A percentile compares a stretch with the other conserved stretches of the same genome.
Evolutionary conservation across 2,888 invertebrate genomes (phyloP).

Genomic region (Aspidiotus rigidus): DNA sequence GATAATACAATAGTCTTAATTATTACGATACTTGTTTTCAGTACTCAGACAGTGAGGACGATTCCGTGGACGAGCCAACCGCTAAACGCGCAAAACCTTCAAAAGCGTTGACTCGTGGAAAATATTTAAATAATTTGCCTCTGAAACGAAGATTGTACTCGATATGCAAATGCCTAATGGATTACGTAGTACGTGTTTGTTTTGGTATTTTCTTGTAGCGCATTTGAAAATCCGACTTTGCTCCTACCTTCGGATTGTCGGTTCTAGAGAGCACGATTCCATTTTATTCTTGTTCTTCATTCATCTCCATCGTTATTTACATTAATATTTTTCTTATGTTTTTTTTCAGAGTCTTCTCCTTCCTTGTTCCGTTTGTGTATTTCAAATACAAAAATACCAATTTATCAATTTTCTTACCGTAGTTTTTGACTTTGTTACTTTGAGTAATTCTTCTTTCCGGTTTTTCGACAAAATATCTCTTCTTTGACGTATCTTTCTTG

Average conservation of each 20-base stretch:
- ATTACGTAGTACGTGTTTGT: constrained; percentile 50
- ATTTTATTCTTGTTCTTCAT: not conserved
- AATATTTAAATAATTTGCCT: constrained; percentile 51
- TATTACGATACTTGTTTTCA: constrained; percentile 37
- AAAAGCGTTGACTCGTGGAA: constrained; percentile 43
- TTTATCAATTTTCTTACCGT: not conserved
- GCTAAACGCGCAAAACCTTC: constrained; percentile 36
- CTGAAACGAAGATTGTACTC: constrained; percentile 70
- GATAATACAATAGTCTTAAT: not conserved
- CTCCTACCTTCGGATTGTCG: too few species aligned
- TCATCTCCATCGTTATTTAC: not conserved
- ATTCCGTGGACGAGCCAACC: constrained; percentile 42
- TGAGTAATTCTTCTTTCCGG: not conserved
- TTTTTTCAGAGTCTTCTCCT: constrained; percentile 6
- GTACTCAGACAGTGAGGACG: constrained; percentile 49
- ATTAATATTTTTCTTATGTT: constrained; percentile 4
- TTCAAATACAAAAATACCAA: constrained; percentile 2
- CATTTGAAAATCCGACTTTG: too few species aligned
- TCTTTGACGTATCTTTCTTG: not conserved
- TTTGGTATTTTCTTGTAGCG: too few species aligned
- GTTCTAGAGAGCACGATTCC: too few species aligned
- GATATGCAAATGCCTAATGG: constrained; percentile 65
- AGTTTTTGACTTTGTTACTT: too few species aligned
- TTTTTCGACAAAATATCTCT: not conserved
- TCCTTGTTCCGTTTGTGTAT: not conserved